Percentiles rank a stretch among this genome's conserved stretches.
Conservation (phyloP, 2,797 vertebrate genomes). For the Gambusia yucatana region DNA sequence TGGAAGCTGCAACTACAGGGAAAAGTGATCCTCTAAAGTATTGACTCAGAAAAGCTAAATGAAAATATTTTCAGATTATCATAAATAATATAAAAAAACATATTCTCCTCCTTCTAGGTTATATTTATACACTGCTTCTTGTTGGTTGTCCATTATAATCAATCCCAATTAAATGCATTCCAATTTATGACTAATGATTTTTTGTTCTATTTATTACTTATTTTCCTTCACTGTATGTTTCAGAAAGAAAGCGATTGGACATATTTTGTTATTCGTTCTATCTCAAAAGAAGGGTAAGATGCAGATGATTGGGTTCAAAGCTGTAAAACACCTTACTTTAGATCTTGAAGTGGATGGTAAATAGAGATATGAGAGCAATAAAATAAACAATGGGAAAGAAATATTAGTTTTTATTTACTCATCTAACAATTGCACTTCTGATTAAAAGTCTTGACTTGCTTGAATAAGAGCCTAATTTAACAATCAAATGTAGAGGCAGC, state of each 20-base stretch:
- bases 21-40: neutral
- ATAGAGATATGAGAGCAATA: neutral
- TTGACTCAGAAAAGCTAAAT: neutral
- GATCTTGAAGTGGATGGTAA: neutral
- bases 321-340: neutral
- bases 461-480: neutral
- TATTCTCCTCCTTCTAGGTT: too few relatives aligned
- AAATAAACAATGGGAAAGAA: neutral
- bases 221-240: neutral
- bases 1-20: too few relatives aligned
- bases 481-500: neutral
- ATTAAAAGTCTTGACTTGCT: neutral
- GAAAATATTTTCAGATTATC: neutral
- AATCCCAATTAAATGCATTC: neutral
- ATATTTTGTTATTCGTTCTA: neutral
- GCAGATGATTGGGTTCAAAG: neutral
- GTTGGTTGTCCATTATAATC: neutral
- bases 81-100: too few relatives aligned
- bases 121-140: neutral
- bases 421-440: neutral
- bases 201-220: too few relatives aligned
- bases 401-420: neutral
- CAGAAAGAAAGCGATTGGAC: neutral
- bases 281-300: neutral
- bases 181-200: too few relatives aligned